Evolutionary conservation across 1,140 invertebrate species (phyloP).

Genomic region (Penaeus indicus): DNA sequence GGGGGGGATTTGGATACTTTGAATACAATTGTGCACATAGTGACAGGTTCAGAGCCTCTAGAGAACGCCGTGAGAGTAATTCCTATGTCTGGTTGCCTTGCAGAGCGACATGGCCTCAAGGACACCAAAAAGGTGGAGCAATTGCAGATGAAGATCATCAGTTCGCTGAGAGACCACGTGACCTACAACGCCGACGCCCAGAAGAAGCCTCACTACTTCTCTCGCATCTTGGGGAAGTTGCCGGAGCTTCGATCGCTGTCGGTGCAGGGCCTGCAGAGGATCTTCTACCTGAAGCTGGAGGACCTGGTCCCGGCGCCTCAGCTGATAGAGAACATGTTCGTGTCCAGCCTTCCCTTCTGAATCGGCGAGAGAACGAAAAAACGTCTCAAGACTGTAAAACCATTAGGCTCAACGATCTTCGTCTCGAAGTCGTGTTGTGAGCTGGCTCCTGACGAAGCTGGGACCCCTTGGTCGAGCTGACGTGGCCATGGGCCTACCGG

Average conservation of each 20-base stretch:
- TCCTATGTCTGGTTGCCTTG: conserved; percentile 68
- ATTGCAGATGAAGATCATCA: conserved; percentile 95
- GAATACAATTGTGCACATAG: not conserved
- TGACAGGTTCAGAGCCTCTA: not conserved
- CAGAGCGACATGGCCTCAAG: conserved; percentile 92
- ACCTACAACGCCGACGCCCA: conserved; percentile 93
- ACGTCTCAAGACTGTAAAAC: conserved; percentile 42
- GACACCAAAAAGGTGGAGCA: conserved; percentile 93
- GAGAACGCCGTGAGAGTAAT: not conserved
- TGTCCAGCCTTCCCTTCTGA: conserved; percentile 92
- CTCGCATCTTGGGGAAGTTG: conserved; percentile 88
- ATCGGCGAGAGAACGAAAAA: conserved; percentile 32
- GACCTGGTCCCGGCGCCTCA: conserved; percentile 92
- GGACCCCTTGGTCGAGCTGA: too few species aligned
- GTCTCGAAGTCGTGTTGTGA: not conserved
- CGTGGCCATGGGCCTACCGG: too few species aligned
- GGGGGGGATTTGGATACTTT: not conserved
- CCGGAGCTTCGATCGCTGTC: conserved; percentile 91
- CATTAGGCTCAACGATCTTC: conserved; percentile 35
- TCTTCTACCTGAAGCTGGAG: conserved; percentile 94
- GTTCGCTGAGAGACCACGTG: conserved; percentile 92
- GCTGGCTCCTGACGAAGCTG: too few species aligned
- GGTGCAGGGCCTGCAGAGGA: conserved; percentile 91
- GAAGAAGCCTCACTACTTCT: conserved; percentile 91
- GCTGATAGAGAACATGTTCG: conserved; percentile 94